Conservation (phyloP, 2,888 invertebrate species). For the Acanthopleura granulata region DNA sequence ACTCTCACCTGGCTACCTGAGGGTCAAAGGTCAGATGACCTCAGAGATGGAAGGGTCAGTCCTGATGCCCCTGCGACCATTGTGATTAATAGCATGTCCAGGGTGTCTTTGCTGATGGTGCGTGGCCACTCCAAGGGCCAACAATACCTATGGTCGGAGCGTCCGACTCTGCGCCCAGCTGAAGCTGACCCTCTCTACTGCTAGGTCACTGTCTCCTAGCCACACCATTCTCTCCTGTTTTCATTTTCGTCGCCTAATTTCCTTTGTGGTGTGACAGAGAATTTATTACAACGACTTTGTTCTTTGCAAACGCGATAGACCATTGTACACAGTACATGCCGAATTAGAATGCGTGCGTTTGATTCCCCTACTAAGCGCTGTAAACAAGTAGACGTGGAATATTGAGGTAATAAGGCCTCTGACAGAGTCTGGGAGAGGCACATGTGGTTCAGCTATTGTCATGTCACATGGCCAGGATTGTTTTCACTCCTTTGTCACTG, state of each 20-base stretch:
- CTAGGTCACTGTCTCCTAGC: neutral
- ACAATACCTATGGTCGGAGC: conserved; percentile 1
- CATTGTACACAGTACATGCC: neutral
- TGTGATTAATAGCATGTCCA: neutral
- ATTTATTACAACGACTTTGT: no score
- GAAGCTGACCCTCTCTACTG: neutral
- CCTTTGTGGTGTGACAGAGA: neutral
- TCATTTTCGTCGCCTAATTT: neutral
- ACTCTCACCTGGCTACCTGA: conserved; percentile 2
- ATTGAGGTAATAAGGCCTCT: no score
- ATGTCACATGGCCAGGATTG: neutral
- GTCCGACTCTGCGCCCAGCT: neutral
- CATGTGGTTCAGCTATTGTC: neutral
- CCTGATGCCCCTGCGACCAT: neutral
- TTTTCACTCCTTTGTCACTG: no score
- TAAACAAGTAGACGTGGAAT: no score
- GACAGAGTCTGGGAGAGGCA: neutral
- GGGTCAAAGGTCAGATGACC: conserved; percentile 16
- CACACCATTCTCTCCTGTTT: neutral
- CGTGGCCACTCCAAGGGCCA: neutral
- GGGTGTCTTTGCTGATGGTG: neutral
- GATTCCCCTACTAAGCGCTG: neutral
- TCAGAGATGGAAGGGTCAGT: neutral
- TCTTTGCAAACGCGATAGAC: no score
- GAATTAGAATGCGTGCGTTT: conserved; percentile 3